A percentile compares a stretch with the other conserved stretches of the same genome.
Conservation (phyloP, 92 coral and sea anemone species). For the Epizoanthus stellaris region DNA sequence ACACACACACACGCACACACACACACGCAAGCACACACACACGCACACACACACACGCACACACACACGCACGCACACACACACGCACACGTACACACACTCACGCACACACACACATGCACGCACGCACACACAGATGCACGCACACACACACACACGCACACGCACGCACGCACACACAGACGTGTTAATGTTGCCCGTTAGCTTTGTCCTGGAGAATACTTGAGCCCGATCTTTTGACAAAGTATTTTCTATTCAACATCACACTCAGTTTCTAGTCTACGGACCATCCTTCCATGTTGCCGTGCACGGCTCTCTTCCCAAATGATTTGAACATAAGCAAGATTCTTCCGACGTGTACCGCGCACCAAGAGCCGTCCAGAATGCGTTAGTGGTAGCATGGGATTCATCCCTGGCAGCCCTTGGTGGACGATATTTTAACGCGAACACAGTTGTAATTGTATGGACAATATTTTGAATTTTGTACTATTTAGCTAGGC, state of each 20-base stretch:
- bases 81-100: no score
- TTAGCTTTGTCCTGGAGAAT: not conserved
- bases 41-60: no score
- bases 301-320: not conserved
- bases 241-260: not conserved
- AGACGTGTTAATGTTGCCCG: not conserved
- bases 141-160: no score
- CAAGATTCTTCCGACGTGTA: not conserved
- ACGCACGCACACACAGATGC: no score
- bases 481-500: not conserved
- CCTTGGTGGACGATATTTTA: not conserved
- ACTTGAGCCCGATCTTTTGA: not conserved
- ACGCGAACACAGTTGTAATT: not conserved
- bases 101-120: no score
- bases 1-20: no score
- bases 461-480: constrained; percentile 8
- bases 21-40: no score
- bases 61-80: no score
- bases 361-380: not conserved
- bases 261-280: no score
- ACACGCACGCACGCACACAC: no score
- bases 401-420: not conserved
- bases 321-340: constrained; percentile 1
- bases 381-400: not conserved
- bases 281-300: not conserved